Base-by-base conservation (phyloP, 2,888 invertebrate genomes). In the Euphydryas editha region DNA sequence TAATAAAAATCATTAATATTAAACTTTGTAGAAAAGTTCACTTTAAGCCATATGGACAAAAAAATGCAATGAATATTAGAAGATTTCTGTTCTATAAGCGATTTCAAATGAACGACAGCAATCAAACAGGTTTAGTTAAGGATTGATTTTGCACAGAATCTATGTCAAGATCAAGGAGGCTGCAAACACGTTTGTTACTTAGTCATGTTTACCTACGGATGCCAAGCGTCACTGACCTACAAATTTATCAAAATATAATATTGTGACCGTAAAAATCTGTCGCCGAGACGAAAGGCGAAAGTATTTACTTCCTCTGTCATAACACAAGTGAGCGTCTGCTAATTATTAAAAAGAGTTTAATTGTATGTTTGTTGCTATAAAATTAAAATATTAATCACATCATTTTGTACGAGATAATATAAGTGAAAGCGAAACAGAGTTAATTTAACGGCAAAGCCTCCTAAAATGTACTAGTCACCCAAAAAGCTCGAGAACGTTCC, bases 101-200 rank as follows among this genome's bases (percentile, higher is more conserved):
- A 77, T 81, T 81, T 81, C 81, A 83, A 86, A 81, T 80, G 73
- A 76, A 76, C 78, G 69, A 55, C 64, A 69, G 59, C 59, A 67
- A 71, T 68, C 73, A 74, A 89, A 92, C 90, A 84, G 87, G 92
- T 90, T 89, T 85, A 18, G 61, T 74, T 61, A 85, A 87, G 87
- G 88, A 90, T 88, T 86, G 86, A 86, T 85, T 87, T 83, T 80
- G 70, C 76, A 69, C 76, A 69, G 73, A 81, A 92, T 88, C 88
- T 89, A 82, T 91, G 92, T 92, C 92, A 92, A 87, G 91, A 90
- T 90, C 90, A 90, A 88, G 90, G 90, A 85, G 80, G 79, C 76
- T 72, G 72, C 73, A 75, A 85, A 85, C 86, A 72, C 74, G 86
- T 87, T 84, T 84, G 73, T 85, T 86, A 87, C 83, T 87, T 87